Evolutionary conservation across 2,888 invertebrate genomes (phyloP), one percentile per base, ranked within the genome.

Genomic region (Bellardia bayeri): DNA sequence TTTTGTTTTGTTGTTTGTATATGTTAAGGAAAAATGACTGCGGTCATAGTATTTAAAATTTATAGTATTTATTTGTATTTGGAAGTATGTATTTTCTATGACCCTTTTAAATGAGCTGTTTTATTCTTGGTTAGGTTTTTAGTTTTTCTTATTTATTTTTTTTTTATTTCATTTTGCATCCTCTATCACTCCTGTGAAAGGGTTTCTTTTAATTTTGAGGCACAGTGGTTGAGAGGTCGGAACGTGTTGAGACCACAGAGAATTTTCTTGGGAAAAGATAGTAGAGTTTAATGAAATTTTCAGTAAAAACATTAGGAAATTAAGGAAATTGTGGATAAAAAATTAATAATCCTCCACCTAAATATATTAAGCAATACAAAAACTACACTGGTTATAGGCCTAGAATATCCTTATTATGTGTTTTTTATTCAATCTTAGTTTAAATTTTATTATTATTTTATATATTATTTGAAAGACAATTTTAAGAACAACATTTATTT

Each of bases 41-140:
- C 74, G 87, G 85, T 81, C 72, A 72, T 51, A 81, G 33, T 42
- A 69, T 85, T 85, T 81, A 71, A 85, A 61, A 79, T 68, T 64
- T 56, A 63, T 63, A 72, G 13, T 30, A 66, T 45, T 40, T 58
- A 42, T 54, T 80, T 51, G 37, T 71, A 71, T 49, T 76, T 83
- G 58, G 16, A 83, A 66, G 75, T 72, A 54, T 81, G 75, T 72
- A 54, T 81, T 66, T 76, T 61, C 72, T 78, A 64, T 87, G 84
- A 84, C 80, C 84, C 71, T 71, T 76, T 76, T 58, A 86, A 71
- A 54, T 58, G 37, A 58, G 64, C 40, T 75, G 61, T 82, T 81
- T 66, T 71, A 33, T 63, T 68, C 16, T 76, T 42, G n/a, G 58
- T 75, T 68, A 61, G 49, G n/a, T 37, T 66, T 61, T 63, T 72